Evolutionary conservation across 1,140 invertebrate species (phyloP).

Genomic region (Anoplolepis gracilipes): DNA sequence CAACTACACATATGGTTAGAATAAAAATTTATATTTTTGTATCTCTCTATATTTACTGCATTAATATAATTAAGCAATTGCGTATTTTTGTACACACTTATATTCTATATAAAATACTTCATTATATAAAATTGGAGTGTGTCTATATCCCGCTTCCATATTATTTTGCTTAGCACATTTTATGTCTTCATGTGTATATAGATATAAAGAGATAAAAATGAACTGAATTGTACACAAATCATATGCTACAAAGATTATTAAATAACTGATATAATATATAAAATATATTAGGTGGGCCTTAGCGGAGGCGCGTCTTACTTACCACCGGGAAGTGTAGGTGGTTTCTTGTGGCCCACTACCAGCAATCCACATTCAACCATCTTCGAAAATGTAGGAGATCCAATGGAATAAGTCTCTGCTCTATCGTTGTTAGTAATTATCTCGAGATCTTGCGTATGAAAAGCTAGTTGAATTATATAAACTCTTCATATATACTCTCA

Average conservation of each 20-base stretch:
- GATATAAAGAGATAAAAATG: constrained; percentile 19
- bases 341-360: constrained; percentile 80
- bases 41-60: background rate
- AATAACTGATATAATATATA: constrained; percentile 41
- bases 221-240: background rate
- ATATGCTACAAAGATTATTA: background rate
- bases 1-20: background rate
- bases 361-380: constrained; percentile 83
- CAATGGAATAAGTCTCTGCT: constrained; percentile 80
- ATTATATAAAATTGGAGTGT: background rate
- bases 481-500: constrained; percentile 46
- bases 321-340: constrained; percentile 81
- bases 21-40: constrained; percentile 9
- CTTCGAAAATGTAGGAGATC: constrained; percentile 82
- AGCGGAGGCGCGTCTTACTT: constrained; percentile 82
- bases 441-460: constrained; percentile 74
- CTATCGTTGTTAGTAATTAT: constrained; percentile 68
- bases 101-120: constrained; percentile 25
- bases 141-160: constrained; percentile 38
- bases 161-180: constrained; percentile 53
- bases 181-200: constrained; percentile 20
- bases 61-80: constrained; percentile 17
- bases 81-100: constrained; percentile 20
- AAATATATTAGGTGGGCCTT: constrained; percentile 78
- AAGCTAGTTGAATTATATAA: constrained; percentile 59